phyloP scores from a whole-genome alignment of 30 jellyfish, hydroid and myxozoan genomes.

The Cassiopea andromeda region DNA sequence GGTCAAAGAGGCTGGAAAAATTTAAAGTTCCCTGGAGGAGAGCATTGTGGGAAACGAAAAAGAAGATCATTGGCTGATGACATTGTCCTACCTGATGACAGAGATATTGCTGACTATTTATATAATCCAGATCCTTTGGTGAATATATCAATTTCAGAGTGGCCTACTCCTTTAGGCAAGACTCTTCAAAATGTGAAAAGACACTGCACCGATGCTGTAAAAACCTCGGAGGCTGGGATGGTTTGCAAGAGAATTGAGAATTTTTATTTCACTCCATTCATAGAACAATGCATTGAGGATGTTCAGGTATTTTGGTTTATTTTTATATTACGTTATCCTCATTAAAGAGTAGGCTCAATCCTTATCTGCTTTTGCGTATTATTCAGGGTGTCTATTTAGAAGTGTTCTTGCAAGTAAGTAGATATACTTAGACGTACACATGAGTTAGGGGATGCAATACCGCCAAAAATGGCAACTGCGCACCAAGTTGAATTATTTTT shows the following conservation, averaged over 20 bases:
- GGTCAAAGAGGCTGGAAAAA: constrained; percentile 4
- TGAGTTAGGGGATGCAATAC: neutral
- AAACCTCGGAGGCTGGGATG: constrained; percentile 64
- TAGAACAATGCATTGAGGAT: constrained; percentile 82
- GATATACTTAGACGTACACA: neutral
- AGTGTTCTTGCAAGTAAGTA: neutral
- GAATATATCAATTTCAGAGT: neutral
- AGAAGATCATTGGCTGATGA: neutral
- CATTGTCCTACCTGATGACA: neutral
- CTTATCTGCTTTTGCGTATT: neutral
- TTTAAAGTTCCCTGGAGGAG: neutral
- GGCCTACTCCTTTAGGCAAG: constrained; percentile 85
- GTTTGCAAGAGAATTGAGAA: constrained; percentile 48
- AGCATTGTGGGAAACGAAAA: neutral
- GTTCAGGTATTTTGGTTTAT: constrained; percentile 43
- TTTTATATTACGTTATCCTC: neutral
- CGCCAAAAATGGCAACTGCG: neutral
- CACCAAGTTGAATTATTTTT: too few species aligned
- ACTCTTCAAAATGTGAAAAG: constrained; percentile 32
- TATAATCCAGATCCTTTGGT: neutral
- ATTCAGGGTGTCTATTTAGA: neutral
- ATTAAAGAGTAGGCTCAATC: neutral
- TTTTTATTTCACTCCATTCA: constrained; percentile 26
- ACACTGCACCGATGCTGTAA: constrained; percentile 43
- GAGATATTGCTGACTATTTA: neutral